Base-by-base conservation (phyloP, 2,888 invertebrate genomes). In the Villa cingulata region DNA sequence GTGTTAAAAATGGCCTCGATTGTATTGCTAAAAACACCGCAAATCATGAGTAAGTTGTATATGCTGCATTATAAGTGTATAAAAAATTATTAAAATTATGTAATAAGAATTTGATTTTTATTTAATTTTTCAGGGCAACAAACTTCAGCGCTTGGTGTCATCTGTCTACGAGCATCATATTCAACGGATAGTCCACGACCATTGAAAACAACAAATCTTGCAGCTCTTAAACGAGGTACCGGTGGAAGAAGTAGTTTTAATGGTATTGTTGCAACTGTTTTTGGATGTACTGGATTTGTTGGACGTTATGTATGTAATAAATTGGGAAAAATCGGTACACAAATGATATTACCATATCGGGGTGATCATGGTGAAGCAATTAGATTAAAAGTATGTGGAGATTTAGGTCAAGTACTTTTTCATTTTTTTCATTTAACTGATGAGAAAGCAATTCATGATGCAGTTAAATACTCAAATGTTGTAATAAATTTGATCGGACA, bases 241-340 rank as follows among this genome's bases (percentile, higher is more conserved):
- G 91, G 90, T 15, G 97, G 96, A 17, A 80, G 98, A 34, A 86
- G 87, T 56, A 96, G 95, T 62, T 98, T 97, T 68, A 97, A 87
- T 71, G 98, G 98, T 0, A 76, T 88, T 47, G 92, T 97, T 3
- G 92, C 90, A n/a, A 98, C 98, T n/a, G 86, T 98, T 1, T 96
- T 97, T 66, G 97, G 97, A 45, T 80, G 81, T 48, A 82, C 83
- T 34, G 97, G 97, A 2, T 91, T 90, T 61, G 70, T 96, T 1
- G 98, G 97, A 0, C 75, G 81, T 54, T 83, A 85, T 72, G 78
- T 97, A 16, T 83, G 86, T 65, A 95, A 92, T 64, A 81, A 83
- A 60, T 72, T 99, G 46, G 97, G 95, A 59, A 90, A 86, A 70
- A 77, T 75, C 55, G 89, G 91, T 17, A 76, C 82, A 2, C 91